phyloP scores from a whole-genome alignment of 2,797 vertebrate genomes.

The Crocidura indochinensis region DNA sequence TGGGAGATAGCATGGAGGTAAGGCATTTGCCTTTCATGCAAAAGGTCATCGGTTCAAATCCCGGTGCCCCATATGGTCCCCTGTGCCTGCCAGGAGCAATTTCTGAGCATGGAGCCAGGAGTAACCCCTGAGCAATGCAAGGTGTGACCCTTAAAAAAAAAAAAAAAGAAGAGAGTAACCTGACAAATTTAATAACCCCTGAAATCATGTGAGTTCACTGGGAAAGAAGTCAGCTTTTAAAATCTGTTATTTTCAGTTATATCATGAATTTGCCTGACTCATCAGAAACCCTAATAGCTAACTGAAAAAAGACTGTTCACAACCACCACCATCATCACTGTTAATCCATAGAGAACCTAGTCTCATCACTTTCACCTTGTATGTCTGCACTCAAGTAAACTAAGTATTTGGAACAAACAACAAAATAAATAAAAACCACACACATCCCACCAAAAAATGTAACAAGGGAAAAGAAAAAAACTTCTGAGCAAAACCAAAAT shows the following conservation, averaged over 20 bases:
- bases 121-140: too few relatives aligned
- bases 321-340: neutral
- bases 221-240: conserved; percentile 12
- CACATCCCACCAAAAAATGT: too few relatives aligned
- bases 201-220: conserved; percentile 11
- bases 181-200: conserved; percentile 45
- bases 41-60: too few relatives aligned
- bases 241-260: neutral
- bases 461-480: too few relatives aligned
- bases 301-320: neutral
- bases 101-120: too few relatives aligned
- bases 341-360: neutral
- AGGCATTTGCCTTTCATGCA: too few relatives aligned
- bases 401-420: neutral
- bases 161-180: conserved; percentile 37
- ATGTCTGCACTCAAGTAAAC: too few relatives aligned
- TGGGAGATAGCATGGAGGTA: too few relatives aligned
- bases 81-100: too few relatives aligned
- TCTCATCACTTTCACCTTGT: neutral
- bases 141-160: too few relatives aligned
- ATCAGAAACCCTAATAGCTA: too few relatives aligned
- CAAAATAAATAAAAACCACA: neutral
- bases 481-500: neutral
- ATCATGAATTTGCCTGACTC: neutral
- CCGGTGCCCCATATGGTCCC: too few relatives aligned